Evolutionary conservation across 1,140 invertebrate genomes (phyloP), one percentile per base, ranked within the genome.

Genomic region (Gonioctena quinquepunctata): DNA sequence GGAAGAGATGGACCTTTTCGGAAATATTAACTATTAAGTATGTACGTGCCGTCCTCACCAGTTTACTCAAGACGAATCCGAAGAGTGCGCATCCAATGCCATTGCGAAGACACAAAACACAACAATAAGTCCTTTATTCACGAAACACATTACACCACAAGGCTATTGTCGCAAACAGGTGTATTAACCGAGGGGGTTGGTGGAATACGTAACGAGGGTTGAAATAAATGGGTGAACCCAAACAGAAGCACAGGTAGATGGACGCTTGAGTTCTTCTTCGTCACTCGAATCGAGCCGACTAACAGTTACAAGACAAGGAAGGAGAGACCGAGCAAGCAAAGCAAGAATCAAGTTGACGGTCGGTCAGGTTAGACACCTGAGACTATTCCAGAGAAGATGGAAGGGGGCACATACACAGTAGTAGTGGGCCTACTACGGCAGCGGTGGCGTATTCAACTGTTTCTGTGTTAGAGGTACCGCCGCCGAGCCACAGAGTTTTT

Each of bases 371-470:
- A 65, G 69, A 19, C 60, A 49, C 63, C 63, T 70, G 64, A 66
- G 63, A 66, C 62, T 66, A 70, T 23, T 54, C 56, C 11, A 21
- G 61, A 66, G 28, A 26, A 26, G 25, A 42, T 42, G 59, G 52
- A 76, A 73, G 70, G 74, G 72, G 71, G 69, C 61, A 59, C 49
- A 54, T 59, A 66, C 69, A 70, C 68, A 70, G 73, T 66, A 68
- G 73, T 75, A 71, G 71, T 67, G 71, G 71, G 70, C 59, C 74
- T 42, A 74, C 75, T 73, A 79, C 77, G 76, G 78, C 78, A 80
- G 77, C 78, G 71, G 78, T 78, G 77, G 78, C 78, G 77, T 78
- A 74, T 80, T 78, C 33, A 42, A 78, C 78, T 77, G 76, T 78
- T 59, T 80, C 78, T 78, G 56, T 79, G 76, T 79, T 77, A 68